phyloP scores from a whole-genome alignment of 1,140 invertebrate species.

The Parapsyche elsis region DNA sequence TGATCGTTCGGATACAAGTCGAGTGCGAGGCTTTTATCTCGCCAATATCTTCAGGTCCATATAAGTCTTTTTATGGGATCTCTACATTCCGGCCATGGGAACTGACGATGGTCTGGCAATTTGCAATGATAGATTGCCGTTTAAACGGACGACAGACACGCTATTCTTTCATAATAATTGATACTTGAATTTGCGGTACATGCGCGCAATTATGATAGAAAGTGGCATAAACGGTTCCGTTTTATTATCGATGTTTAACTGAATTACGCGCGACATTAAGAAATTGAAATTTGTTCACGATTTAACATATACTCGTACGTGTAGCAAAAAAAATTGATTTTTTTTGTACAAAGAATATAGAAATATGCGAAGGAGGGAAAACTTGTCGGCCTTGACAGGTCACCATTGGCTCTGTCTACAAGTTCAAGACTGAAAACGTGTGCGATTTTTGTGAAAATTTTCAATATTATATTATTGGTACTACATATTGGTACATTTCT shows the following conservation, averaged over 20 bases:
- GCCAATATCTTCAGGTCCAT: conserved; percentile 16
- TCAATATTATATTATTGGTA: too few relatives aligned
- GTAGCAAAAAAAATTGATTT: not conserved
- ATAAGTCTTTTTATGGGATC: conserved; percentile 27
- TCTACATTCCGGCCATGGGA: conserved; percentile 23
- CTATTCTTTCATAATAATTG: conserved; percentile 11
- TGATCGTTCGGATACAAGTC: not conserved
- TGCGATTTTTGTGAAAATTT: too few relatives aligned
- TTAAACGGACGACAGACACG: conserved; percentile 1
- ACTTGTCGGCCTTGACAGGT: conserved; percentile 18
- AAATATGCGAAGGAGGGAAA: not conserved
- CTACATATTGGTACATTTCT: too few relatives aligned
- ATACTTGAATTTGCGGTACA: not conserved
- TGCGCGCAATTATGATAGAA: too few relatives aligned
- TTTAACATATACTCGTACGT: not conserved
- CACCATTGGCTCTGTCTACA: not conserved
- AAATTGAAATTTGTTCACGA: not conserved
- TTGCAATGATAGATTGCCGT: conserved; percentile 35
- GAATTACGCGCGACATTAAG: not conserved
- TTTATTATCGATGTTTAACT: not conserved
- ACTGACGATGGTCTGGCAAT: conserved; percentile 32
- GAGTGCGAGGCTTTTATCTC: not conserved
- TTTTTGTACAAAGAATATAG: not conserved
- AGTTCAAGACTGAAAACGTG: not conserved
- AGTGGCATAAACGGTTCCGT: too few relatives aligned